Base-by-base conservation (phyloP, 2,797 vertebrate species). In the Ctenochaetus hawaiiensis region DNA sequence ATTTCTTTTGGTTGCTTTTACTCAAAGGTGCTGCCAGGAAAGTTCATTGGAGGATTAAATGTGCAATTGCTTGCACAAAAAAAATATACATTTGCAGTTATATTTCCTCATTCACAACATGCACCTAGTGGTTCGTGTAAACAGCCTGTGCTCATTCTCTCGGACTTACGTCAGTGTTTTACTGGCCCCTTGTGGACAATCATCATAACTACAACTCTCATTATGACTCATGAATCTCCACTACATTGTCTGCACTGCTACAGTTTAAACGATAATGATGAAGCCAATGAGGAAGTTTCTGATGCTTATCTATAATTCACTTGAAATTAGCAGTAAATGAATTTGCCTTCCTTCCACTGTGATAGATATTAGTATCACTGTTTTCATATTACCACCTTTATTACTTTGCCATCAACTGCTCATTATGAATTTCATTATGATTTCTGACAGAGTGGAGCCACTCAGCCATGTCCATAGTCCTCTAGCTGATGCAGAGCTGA, bases 131-230 rank as follows among this genome's bases (percentile, higher is more conserved):
- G 5, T 61, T 44, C 43, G 22, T 54, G 34, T 0, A 5, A 5
- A 45, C 2, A 10, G 3, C 17, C 26, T 26, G 26, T 26, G 26
- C 2, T 26, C 26, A 0, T n/a, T 12, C 26, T 48, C 63, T 7
- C 4, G 30, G 22, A 10, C 41, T 58, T 22, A 47, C 20, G 39
- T 20, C 12, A 60, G 54, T 85, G 12, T 63, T 78, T 47, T 75
- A 88, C 84, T 91, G 88, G 81, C 67, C 67, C 67, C 90, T 78
- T n/a, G 63, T 89, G 92, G 82, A 41, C 1, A 77, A 1, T 0
- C 0, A 6, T 10, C 14, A 44, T 1, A 47, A 70, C 54, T 41
- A 48, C 78, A 85, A 39, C 23, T 49, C 3, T 12, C 12, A 30
- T 53, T 8, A 18, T 47, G 13, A 22, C 18, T n/a, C 0, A 0